phyloP scores from a whole-genome alignment of 2,888 invertebrate genomes.

The Nymphalis polychloros region DNA sequence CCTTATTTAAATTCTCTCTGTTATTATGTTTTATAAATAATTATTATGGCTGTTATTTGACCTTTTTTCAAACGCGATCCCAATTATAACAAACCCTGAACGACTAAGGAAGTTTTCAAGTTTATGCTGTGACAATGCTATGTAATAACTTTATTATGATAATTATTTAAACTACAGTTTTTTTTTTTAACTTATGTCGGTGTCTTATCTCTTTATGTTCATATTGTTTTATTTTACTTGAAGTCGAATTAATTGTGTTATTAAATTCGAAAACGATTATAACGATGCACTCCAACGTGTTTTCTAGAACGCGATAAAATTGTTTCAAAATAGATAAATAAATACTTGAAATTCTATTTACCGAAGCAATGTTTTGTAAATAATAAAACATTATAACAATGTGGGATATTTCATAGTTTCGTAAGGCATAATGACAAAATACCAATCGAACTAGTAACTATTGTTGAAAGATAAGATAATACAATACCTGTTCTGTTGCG shows the following conservation, averaged over 20 bases:
- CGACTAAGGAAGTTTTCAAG: too few relatives aligned
- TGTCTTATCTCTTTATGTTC: neutral
- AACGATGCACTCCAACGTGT: neutral
- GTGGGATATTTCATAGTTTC: neutral
- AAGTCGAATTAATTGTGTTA: neutral
- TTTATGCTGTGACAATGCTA: too few relatives aligned
- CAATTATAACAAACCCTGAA: too few relatives aligned
- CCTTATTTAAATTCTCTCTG: too few relatives aligned
- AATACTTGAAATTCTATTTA: constrained; percentile 5
- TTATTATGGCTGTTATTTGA: too few relatives aligned
- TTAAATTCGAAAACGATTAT: neutral
- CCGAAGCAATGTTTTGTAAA: neutral
- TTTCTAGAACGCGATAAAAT: constrained; percentile 4
- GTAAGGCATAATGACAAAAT: neutral
- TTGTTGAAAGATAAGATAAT: neutral
- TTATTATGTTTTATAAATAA: too few relatives aligned
- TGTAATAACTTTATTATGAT: too few relatives aligned
- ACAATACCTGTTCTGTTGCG: too few relatives aligned
- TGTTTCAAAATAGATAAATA: constrained; percentile 13
- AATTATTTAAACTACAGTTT: too few relatives aligned
- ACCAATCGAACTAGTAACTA: too few relatives aligned
- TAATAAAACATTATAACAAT: neutral
- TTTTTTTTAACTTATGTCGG: too few relatives aligned
- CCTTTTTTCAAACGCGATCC: too few relatives aligned
- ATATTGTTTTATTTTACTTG: neutral